These are phyloP conservation scores for Clanis bilineata DNA, from an alignment of 2,888 invertebrate species.

Conservation along the genomic window DNA sequence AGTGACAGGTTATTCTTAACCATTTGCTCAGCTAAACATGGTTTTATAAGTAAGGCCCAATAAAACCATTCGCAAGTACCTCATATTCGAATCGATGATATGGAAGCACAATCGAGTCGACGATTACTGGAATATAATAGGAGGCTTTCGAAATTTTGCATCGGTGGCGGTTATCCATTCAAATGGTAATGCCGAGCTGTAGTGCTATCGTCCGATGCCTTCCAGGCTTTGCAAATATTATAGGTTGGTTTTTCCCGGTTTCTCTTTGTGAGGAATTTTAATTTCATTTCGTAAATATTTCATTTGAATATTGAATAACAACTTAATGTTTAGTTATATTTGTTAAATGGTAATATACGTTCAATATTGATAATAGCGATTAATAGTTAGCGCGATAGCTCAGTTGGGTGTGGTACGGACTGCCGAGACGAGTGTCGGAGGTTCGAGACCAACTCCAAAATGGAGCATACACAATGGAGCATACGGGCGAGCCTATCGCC, in stretches of 20 bases:
- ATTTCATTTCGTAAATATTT: not conserved
- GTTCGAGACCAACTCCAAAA: too few species aligned
- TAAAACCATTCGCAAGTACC: not conserved
- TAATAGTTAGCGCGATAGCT: too few species aligned
- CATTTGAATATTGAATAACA: too few species aligned
- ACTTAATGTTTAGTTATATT: too few species aligned
- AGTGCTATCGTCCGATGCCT: not conserved
- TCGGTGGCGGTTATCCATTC: not conserved
- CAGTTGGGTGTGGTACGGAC: too few species aligned
- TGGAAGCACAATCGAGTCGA: not conserved
- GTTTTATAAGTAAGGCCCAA: too few species aligned
- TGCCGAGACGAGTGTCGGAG: too few species aligned
- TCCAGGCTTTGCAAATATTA: not conserved
- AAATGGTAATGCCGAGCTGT: not conserved
- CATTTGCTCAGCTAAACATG: too few species aligned
- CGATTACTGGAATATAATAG: conserved; percentile 10
- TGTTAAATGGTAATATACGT: too few species aligned
- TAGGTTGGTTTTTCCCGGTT: not conserved
- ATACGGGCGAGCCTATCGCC: too few species aligned
- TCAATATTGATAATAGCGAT: too few species aligned
- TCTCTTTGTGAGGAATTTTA: not conserved
- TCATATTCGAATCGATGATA: not conserved
- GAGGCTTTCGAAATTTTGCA: conserved; percentile 3
- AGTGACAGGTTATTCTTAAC: not conserved
- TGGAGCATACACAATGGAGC: too few species aligned